Conservation (phyloP, 2,113 vertebrate genomes). For the Apodemus speciosus region DNA sequence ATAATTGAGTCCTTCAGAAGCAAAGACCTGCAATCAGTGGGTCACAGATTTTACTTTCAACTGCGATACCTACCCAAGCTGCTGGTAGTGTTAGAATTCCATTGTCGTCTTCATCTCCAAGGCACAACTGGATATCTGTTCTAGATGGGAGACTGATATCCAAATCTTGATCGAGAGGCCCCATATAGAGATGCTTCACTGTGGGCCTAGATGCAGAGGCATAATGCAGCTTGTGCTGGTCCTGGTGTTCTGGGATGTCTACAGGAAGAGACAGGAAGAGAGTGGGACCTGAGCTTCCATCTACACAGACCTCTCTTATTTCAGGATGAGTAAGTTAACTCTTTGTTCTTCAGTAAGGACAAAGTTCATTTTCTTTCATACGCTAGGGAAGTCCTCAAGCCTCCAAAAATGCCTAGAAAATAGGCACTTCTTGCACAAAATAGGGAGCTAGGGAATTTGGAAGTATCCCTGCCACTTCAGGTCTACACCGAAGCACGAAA, state of each 20-base stretch:
- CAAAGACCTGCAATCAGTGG: neutral
- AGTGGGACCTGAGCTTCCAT: neutral
- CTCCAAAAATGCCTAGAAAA: neutral
- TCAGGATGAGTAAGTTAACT: neutral
- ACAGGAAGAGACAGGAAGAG: too few relatives aligned
- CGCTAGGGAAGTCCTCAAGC: accelerated
- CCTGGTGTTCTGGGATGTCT: neutral
- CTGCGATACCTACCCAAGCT: neutral
- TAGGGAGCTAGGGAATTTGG: neutral
- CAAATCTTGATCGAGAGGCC: accelerated
- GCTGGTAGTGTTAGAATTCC: neutral
- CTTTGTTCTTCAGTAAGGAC: neutral
- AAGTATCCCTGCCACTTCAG: neutral
- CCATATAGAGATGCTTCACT: neutral
- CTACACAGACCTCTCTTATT: neutral
- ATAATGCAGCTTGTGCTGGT: accelerated
- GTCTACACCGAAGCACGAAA: neutral
- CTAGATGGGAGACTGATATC: accelerated
- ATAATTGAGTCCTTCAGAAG: neutral
- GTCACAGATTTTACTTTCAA: neutral
- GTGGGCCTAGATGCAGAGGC: neutral
- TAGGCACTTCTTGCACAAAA: accelerated
- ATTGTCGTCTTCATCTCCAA: neutral
- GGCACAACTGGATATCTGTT: neutral
- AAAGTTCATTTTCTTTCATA: neutral